These are phyloP conservation scores for Neodon shergylaensis DNA, from an alignment of 2,113 vertebrate species.

Conservation along the genomic window DNA sequence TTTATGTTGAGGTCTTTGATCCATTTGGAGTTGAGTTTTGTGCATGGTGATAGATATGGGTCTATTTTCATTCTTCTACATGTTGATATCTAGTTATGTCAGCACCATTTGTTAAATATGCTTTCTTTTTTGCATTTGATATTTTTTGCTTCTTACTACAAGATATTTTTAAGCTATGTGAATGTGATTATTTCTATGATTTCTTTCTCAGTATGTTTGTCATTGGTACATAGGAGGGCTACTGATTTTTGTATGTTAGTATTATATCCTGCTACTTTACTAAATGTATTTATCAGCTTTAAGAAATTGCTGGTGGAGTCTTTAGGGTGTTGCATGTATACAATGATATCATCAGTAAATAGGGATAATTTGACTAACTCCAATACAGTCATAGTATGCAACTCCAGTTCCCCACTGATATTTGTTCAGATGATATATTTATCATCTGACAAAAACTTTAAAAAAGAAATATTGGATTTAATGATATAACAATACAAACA, in stretches of 20 bases:
- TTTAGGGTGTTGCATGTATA: not conserved
- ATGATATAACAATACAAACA: not conserved
- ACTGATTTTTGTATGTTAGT: not conserved
- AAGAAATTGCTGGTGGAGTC: not conserved
- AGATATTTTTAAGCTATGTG: not conserved
- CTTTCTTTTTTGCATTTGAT: no score
- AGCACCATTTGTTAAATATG: no score
- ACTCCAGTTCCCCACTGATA: not conserved
- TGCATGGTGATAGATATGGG: no score
- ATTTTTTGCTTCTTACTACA: not conserved
- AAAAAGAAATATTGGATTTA: not conserved
- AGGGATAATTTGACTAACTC: not conserved
- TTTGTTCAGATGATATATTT: not conserved
- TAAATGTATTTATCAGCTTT: not conserved
- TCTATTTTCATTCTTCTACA: no score
- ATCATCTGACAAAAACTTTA: not conserved
- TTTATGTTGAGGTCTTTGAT: no score
- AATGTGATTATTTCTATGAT: not conserved
- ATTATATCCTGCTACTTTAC: not conserved
- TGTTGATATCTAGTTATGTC: no score
- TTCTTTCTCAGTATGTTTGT: not conserved
- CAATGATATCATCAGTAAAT: not conserved
- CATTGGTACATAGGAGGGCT: not conserved
- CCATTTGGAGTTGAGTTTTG: no score
- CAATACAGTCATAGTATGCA: not conserved